Conservation (phyloP, 2,113 vertebrate species). For the Burhinus bistriatus region DNA sequence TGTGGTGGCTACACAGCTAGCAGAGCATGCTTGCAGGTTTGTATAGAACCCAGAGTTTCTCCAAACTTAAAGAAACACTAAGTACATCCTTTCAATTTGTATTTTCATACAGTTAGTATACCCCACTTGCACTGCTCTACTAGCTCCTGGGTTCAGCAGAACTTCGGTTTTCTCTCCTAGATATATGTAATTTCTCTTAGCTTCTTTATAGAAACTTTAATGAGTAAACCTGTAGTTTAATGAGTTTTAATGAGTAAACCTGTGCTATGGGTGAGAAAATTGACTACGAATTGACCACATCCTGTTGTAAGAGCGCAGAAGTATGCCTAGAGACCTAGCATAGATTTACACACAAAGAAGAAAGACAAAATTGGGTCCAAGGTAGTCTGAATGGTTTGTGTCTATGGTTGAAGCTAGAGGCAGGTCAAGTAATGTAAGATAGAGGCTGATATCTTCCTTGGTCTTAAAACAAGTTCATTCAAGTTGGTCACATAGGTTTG, state of each 20-base stretch:
- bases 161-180: background rate
- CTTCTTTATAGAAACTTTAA: background rate
- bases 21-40: background rate
- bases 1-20: background rate
- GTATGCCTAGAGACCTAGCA: background rate
- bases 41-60: background rate
- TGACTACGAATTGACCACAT: background rate
- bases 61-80: background rate
- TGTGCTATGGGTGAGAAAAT: background rate
- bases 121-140: background rate
- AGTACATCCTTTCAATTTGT: background rate
- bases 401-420: background rate
- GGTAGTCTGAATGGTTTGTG: background rate
- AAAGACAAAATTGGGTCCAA: background rate
- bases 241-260: too few relatives aligned
- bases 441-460: background rate
- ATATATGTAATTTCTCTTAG: background rate
- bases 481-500: background rate
- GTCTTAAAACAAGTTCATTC: background rate
- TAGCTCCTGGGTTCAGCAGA: background rate
- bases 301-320: background rate
- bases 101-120: background rate
- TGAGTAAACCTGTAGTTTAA: too few relatives aligned
- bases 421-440: background rate
- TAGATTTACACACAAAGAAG: background rate